These are phyloP conservation scores for Copidosoma floridanum DNA, from an alignment of 1,140 invertebrate genomes.

Conservation along the genomic window DNA sequence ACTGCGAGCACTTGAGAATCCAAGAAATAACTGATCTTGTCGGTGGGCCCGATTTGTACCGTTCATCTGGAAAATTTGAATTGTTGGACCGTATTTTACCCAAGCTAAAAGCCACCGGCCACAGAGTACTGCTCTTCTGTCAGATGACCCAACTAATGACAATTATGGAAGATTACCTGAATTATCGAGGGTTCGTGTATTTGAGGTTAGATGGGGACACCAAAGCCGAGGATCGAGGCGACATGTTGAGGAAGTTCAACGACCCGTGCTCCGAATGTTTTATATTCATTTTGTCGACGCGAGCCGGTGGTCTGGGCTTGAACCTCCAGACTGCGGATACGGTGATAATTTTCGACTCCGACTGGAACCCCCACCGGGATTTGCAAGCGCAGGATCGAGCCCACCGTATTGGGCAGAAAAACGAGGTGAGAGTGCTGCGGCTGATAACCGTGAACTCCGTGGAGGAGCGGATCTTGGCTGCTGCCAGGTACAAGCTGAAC, in stretches of 20 bases:
- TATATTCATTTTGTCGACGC: constrained; percentile 91
- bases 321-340: constrained; percentile 98
- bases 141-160: constrained; percentile 99
- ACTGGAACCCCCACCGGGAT: constrained; percentile 99
- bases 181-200: constrained; percentile 78
- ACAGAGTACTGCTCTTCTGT: constrained; percentile 95
- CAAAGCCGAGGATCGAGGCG: constrained; percentile 95
- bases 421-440: constrained; percentile 93
- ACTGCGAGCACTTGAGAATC: constrained; percentile 79
- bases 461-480: constrained; percentile 96
- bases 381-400: constrained; percentile 98
- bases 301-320: constrained; percentile 94
- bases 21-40: constrained; percentile 66
- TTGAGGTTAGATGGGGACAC: constrained; percentile 89
- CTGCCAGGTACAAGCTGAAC: constrained; percentile 89
- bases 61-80: constrained; percentile 96
- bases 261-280: constrained; percentile 87
- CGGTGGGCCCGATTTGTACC: constrained; percentile 82
- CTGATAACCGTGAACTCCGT: constrained; percentile 98
- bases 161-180: constrained; percentile 96
- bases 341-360: constrained; percentile 98
- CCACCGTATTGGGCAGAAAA: constrained; percentile 97
- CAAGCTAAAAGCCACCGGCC: constrained; percentile 86
- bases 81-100: constrained; percentile 95
- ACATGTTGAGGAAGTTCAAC: constrained; percentile 90